Evolutionary conservation across 2,888 invertebrate species (phyloP), one percentile per base, ranked within the genome.

Genomic region (Diarsia mendica): DNA sequence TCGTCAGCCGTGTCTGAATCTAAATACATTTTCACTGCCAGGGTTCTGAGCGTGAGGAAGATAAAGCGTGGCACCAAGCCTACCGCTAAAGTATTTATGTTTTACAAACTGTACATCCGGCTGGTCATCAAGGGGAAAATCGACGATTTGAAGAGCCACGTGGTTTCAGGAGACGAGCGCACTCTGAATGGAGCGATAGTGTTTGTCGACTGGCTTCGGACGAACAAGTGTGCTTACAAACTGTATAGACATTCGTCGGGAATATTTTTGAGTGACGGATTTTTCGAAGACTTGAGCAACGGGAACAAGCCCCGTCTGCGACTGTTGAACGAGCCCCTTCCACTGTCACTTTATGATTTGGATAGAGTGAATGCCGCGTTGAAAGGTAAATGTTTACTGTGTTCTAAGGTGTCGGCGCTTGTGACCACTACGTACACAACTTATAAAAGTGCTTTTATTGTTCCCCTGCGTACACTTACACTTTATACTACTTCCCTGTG

Each of bases 1-100:
- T 94, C 96, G 92, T 96, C 96, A 89, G 95, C 95, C 89, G 96
- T 96, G 90, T 96, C 96, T 92, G 96, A 96, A 92, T 96, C 96
- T 91, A 95, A 95, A 93, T 96, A 96, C 92, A 95, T 96, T 93
- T 96, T 96, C 93, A 95, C 96, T 82, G 96, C 96, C 82, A 92
- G 96, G 86, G 95, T 96, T 85, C 91, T 96, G 85, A 95, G 94
- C 91, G 95, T 96, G 90, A 95, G 91, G 92, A 96, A 95, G 94
- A 95, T 96, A 93, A 96, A 94, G 90, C 95, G 94, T 75, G 95
- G 94, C 65, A 90, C 85, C 85, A 94, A 92, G 87, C 93, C 93
- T 78, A 91, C 91, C 84, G 92, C 88, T 72, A 95, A 94, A 94
- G 92, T 95, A 91, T 95, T 94, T 92, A 94, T 96, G 94, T 92